These are phyloP conservation scores for Ichneumon xanthorius DNA, from an alignment of 2,888 invertebrate species.

Conservation along the genomic window DNA sequence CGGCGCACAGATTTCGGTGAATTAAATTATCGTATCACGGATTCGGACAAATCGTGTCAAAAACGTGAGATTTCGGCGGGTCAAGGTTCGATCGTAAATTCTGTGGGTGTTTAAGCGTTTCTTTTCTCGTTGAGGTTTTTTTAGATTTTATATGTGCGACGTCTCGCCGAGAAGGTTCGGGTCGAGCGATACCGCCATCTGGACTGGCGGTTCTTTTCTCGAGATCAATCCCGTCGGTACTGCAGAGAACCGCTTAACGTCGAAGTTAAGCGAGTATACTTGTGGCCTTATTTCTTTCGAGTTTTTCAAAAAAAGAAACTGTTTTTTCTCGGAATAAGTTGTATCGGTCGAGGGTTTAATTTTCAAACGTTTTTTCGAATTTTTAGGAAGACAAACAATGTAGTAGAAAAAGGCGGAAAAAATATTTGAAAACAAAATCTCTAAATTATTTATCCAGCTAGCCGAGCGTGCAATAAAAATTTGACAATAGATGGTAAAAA, in stretches of 20 bases:
- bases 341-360: no score
- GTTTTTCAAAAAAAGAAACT: neutral
- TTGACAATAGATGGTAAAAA: no score
- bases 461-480: no score
- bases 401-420: no score
- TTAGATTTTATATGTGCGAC: neutral
- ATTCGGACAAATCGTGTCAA: neutral
- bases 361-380: no score
- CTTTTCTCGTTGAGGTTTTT: neutral
- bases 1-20: neutral
- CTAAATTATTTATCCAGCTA: no score
- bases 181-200: conserved; percentile 79
- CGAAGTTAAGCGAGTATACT: neutral
- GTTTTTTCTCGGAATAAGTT: neutral
- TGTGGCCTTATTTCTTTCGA: neutral
- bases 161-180: conserved; percentile 49
- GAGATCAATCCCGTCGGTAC: conserved; percentile 74
- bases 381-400: no score
- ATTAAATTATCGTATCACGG: neutral
- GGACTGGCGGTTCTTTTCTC: conserved; percentile 61
- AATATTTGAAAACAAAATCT: no score
- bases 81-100: neutral
- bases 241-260: conserved; percentile 71
- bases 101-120: neutral
- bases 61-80: neutral